Evolutionary conservation across 2,797 vertebrate genomes (phyloP), one percentile per base, ranked within the genome.

Genomic region (Enteromius radiatus): DNA sequence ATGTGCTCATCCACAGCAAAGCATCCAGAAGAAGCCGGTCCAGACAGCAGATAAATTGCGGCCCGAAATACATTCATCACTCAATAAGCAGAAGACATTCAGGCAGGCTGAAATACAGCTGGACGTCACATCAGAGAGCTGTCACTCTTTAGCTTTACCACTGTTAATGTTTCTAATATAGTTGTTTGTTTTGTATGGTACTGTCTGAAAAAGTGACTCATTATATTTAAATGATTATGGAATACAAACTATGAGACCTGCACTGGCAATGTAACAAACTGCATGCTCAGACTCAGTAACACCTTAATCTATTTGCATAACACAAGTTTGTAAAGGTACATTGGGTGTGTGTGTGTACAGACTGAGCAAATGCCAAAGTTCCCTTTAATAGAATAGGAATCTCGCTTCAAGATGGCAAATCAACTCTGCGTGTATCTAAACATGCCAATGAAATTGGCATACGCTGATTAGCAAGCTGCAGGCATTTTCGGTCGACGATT

Each of bases 31-130:
- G 36, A 82, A 43, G 33, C 47, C 19, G 3, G 31, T 43, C 23
- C n/a, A 68, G 33, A 76, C 36, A 65, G 47, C 59, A 76, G 12
- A 82, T 56, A 31, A 76, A 68, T 82, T 17, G 68, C 12, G 28
- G 33, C 33, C n/a, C 11, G 54, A 81, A 73, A 81, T 81, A 8
- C 31, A 74, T 75, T 26, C 8, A 52, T 73, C 69, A 54, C 26
- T 81, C 80, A 64, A 81, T 75, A 75, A 1, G 6, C 69, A 28
- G 19, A 64, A 64, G 43, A 74, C 43, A 49, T 49, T 47, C 47
- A 73, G 54, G 33, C 15, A 21, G 45, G 56, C 21, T 52, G 56
- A 74, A 64, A 81, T 52, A 64, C 14, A 28, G 31, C 41, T 64
- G 5, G 17, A 73, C 1, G 15, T 14, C n/a, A 28, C 10, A 15